These are phyloP conservation scores for Tupaia chinensis DNA, from an alignment of 2,113 vertebrate species.

Conservation along the genomic window DNA sequence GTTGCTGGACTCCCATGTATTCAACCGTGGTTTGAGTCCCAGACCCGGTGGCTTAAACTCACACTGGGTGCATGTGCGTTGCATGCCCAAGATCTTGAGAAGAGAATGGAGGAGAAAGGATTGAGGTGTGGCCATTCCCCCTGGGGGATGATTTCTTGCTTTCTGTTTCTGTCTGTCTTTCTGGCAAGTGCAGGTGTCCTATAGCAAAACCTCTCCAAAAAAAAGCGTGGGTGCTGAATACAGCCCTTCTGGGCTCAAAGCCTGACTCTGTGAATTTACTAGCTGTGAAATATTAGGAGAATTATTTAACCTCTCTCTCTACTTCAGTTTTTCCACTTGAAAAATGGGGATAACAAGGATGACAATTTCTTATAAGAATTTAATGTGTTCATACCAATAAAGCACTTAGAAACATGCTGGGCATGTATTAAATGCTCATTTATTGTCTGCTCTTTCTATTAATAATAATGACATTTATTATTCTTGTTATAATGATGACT, in stretches of 20 bases:
- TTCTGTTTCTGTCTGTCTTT: no score
- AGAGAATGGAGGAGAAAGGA: no score
- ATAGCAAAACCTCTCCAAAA: no score
- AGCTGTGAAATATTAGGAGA: neutral
- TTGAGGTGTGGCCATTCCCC: no score
- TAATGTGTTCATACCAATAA: neutral
- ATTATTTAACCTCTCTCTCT: neutral
- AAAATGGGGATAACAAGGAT: neutral
- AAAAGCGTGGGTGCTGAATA: neutral
- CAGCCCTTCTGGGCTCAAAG: neutral
- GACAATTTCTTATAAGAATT: neutral
- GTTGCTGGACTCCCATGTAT: no score
- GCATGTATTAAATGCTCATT: neutral
- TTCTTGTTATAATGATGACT: neutral
- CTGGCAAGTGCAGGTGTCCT: no score
- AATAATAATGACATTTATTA: neutral
- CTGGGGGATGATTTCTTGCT: no score
- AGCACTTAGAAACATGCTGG: neutral
- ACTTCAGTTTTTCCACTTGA: neutral
- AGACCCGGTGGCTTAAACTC: no score
- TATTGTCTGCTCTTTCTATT: neutral
- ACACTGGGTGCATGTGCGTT: no score
- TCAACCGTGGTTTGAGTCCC: no score
- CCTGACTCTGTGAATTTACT: neutral
- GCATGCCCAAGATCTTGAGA: no score